Percentiles rank a stretch among this genome's conserved stretches.
Evolutionary conservation across 2,888 invertebrate genomes (phyloP).

Genomic region (Andrena minutula): DNA sequence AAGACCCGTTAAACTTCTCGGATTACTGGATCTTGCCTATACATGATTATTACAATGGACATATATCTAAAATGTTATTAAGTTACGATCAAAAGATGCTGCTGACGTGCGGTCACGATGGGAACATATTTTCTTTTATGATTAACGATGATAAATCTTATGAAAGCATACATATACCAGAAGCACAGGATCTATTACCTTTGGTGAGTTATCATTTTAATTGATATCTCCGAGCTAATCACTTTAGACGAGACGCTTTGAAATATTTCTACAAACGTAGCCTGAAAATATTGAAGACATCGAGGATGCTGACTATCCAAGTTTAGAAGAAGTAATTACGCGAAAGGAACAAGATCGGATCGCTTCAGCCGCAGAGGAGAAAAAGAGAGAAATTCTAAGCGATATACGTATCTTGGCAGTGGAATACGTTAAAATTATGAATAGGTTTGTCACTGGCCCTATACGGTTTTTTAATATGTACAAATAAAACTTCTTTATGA

Average conservation of each 20-base stretch:
- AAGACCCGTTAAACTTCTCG: constrained; percentile 86
- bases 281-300: constrained; percentile 80
- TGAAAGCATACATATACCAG: constrained; percentile 52
- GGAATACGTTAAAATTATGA: constrained; percentile 87
- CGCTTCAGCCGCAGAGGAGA: constrained; percentile 88
- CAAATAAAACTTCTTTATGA: constrained; percentile 1
- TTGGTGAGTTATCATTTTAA: constrained; percentile 49
- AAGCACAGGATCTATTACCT: constrained; percentile 22
- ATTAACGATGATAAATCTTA: constrained; percentile 72
- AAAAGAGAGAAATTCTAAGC: constrained; percentile 87
- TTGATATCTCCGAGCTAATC: not conserved
- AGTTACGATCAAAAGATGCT: constrained; percentile 87
- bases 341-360: constrained; percentile 89
- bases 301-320: constrained; percentile 83
- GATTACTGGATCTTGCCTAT: constrained; percentile 90
- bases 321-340: constrained; percentile 90
- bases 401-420: constrained; percentile 86
- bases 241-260: not conserved
- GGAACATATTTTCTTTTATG: constrained; percentile 91
- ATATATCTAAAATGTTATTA: constrained; percentile 88
- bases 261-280: constrained; percentile 28
- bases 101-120: constrained; percentile 90
- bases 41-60: constrained; percentile 91
- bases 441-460: constrained; percentile 82
- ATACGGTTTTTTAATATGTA: not conserved